Evolutionary conservation across 2,888 invertebrate species (phyloP), one percentile per base, ranked within the genome.

Genomic region (Hydrotaea cyrtoneurina): DNA sequence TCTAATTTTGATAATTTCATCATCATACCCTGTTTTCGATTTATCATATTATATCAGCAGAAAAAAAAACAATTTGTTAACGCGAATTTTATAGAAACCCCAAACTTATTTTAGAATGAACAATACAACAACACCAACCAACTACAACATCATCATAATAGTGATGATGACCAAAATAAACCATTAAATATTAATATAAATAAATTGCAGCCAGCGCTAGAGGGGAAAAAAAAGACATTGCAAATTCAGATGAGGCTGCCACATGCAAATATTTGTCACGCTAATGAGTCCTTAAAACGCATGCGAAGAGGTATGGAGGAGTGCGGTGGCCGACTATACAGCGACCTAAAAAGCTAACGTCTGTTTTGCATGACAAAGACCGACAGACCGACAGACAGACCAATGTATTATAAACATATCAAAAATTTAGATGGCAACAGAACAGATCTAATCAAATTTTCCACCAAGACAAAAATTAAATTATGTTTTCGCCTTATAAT

Each of bases 241-340:
- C n/a, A 50, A n/a, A 78, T 79, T 82, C 72, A 72, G 71, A 72
- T 79, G 75, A 82, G 71, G 69, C 64, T 77, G 69, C 77, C 66
- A 80, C 80, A 80, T 81, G 78, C 78, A 84, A 84, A 84, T 84
- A 84, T 84, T 80, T 81, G 80, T 80, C 84, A 81, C 81, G 69
- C 81, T 84, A 84, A 84, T 84, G 84, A 84, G 78, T 75, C 72
- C 75, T 81, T 75, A 72, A 74, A 78, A 55, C 31, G 55, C 31
- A 69, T 43, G 71, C 66, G 53, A 26, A 46, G 2, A 31, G 39
- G 31, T 26, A 57, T 4, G 11, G 36, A 79, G 46, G 15, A 43
- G 19, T 31, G 39, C 23, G 5, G 5, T n/a, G 50, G 31, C 39
- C 8, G 39, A 39, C 4, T 39, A 17, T 11, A 19, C 17, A 19